Evolutionary conservation across 1,140 invertebrate genomes (phyloP).

Genomic region (Steinernema feltiae): DNA sequence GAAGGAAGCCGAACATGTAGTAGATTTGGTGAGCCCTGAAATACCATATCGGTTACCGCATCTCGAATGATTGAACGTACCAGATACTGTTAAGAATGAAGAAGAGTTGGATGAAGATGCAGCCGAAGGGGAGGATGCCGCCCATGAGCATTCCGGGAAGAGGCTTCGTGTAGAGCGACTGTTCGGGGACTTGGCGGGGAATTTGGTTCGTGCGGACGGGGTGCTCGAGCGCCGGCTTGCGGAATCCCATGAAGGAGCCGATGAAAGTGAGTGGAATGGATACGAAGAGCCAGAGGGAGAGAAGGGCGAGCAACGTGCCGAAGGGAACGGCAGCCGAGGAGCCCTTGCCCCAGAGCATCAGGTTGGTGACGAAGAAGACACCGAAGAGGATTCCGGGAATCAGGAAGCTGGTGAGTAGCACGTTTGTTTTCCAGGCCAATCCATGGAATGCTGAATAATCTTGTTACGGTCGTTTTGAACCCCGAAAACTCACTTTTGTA

Average conservation of each 20-base stretch:
- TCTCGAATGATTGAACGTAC: constrained; percentile 61
- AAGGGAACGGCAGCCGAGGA: constrained; percentile 86
- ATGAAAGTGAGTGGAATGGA: constrained; percentile 94
- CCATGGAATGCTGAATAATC: constrained; percentile 71
- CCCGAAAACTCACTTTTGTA: constrained; percentile 79
- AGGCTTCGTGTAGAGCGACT: constrained; percentile 90
- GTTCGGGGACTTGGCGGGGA: constrained; percentile 92
- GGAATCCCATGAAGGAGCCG: constrained; percentile 95
- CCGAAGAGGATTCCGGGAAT: constrained; percentile 88
- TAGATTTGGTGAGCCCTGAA: constrained; percentile 85
- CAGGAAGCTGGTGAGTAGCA: constrained; percentile 85
- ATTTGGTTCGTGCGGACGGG: constrained; percentile 97
- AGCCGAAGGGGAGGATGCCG: constrained; percentile 93
- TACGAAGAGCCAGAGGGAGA: constrained; percentile 94
- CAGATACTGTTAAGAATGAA: constrained; percentile 97
- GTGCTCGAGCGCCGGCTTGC: constrained; percentile 86
- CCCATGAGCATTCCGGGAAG: constrained; percentile 84
- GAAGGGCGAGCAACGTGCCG: constrained; percentile 87
- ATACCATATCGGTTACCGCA: constrained; percentile 35
- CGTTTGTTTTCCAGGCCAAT: constrained; percentile 96
- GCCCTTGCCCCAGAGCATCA: constrained; percentile 85
- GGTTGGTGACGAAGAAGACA: constrained; percentile 90
- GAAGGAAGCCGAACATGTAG: constrained; percentile 99
- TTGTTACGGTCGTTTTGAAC: background rate
- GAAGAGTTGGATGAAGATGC: constrained; percentile 98